Conservation (phyloP, 2,888 invertebrate genomes). For the Stenichneumon culpator region DNA sequence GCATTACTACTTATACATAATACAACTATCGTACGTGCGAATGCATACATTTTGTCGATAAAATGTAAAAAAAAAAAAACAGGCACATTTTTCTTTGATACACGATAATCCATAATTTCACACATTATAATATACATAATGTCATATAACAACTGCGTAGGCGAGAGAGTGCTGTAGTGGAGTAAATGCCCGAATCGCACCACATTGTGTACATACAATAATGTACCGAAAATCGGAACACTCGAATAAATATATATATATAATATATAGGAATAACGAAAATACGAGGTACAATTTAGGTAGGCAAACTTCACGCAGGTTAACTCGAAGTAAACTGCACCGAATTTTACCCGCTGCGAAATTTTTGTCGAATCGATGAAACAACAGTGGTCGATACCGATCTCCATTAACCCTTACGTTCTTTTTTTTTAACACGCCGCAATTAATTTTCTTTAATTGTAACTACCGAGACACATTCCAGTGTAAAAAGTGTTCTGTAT, state of each 20-base stretch:
- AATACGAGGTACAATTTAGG: conserved; percentile 33
- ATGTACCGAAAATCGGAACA: conserved; percentile 52
- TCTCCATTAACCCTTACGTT: not conserved
- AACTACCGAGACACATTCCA: too few species aligned
- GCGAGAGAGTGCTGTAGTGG: conserved; percentile 69
- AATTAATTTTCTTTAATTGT: too few species aligned
- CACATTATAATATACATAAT: conserved; percentile 57
- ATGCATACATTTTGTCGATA: conserved; percentile 53
- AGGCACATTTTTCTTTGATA: conserved; percentile 54
- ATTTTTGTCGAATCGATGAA: not conserved
- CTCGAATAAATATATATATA: conserved; percentile 36
- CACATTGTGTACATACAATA: conserved; percentile 61
- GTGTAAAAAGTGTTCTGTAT: not conserved
- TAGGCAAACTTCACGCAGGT: conserved; percentile 29
- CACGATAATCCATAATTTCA: conserved; percentile 23
- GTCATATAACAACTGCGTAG: conserved; percentile 68
- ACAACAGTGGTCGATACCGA: conserved; percentile 11
- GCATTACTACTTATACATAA: conserved; percentile 56
- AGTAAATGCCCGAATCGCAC: conserved; percentile 67
- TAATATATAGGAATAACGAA: conserved; percentile 14
- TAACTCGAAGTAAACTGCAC: conserved; percentile 19
- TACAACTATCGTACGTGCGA: conserved; percentile 59
- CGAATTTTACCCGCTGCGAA: conserved; percentile 15
- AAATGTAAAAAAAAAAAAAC: conserved; percentile 22
- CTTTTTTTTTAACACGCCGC: too few species aligned